A percentile compares a stretch with the other conserved stretches of the same genome.
Conservation (phyloP, 1,140 invertebrate genomes). For the Mya arenaria region DNA sequence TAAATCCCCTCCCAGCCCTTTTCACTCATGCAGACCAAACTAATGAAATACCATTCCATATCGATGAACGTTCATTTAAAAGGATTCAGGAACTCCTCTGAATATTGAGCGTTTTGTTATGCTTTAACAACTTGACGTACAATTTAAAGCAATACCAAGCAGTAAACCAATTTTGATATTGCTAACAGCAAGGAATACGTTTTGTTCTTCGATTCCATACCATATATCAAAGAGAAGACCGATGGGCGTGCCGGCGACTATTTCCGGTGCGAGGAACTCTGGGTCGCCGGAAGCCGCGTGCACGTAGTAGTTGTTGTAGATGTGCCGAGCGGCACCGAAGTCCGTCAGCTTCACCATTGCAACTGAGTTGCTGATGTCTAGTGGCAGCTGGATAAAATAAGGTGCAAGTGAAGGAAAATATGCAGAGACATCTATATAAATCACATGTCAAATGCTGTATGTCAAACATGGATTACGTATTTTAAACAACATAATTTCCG, state of each 20-base stretch:
- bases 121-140: too few species aligned
- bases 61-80: too few species aligned
- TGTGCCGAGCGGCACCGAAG: slow-evolving; percentile 88
- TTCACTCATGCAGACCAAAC: too few species aligned
- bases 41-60: too few species aligned
- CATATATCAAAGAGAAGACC: slow-evolving; percentile 88
- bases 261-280: slow-evolving; percentile 93
- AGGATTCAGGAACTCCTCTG: too few species aligned
- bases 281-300: slow-evolving; percentile 85
- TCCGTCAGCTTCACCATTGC: slow-evolving; percentile 89
- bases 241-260: slow-evolving; percentile 87
- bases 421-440: too few species aligned
- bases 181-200: background rate
- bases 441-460: too few species aligned
- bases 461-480: too few species aligned
- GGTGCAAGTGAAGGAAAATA: too few species aligned
- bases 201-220: slow-evolving; percentile 66
- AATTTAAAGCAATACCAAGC: background rate
- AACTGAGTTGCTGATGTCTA: slow-evolving; percentile 82
- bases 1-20: too few species aligned
- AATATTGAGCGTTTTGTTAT: too few species aligned
- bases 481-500: too few species aligned
- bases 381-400: slow-evolving; percentile 85
- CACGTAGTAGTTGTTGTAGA: slow-evolving; percentile 81
- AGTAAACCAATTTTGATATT: background rate